Evolutionary conservation across 2,113 vertebrate species (phyloP).

Genomic region (Dipodomys stephensi): DNA sequence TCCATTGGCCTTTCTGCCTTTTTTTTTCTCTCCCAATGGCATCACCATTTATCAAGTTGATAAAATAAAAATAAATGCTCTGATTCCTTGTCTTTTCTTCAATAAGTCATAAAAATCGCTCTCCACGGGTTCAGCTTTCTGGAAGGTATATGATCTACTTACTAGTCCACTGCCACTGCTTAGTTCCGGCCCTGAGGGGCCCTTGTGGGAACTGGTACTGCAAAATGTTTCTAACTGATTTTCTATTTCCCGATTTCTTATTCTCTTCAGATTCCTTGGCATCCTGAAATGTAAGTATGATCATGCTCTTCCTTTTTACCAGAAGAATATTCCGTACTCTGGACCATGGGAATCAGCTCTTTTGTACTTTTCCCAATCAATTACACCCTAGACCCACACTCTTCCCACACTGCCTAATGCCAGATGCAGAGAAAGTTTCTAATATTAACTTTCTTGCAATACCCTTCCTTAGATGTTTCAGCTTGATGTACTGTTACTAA

Average conservation of each 20-base stretch:
- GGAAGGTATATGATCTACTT: background rate
- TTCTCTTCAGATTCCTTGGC: background rate
- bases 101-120: background rate
- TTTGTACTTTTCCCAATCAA: background rate
- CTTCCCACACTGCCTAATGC: no score
- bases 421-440: background rate
- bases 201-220: background rate
- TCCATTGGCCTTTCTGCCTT: background rate
- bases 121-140: background rate
- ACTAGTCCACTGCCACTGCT: accelerated
- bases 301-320: background rate
- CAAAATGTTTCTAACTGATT: background rate
- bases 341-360: background rate
- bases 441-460: background rate
- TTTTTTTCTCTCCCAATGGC: background rate
- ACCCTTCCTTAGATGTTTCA: conserved; percentile 1
- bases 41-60: background rate
- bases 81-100: conserved; percentile 4
- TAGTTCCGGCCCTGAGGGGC: background rate
- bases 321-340: background rate
- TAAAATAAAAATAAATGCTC: background rate
- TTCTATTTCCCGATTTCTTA: background rate
- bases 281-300: conserved; percentile 21
- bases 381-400: background rate
- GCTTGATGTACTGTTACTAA: background rate